Evolutionary conservation across 2,797 vertebrate genomes (phyloP).

Genomic region (Vultur gryphus): DNA sequence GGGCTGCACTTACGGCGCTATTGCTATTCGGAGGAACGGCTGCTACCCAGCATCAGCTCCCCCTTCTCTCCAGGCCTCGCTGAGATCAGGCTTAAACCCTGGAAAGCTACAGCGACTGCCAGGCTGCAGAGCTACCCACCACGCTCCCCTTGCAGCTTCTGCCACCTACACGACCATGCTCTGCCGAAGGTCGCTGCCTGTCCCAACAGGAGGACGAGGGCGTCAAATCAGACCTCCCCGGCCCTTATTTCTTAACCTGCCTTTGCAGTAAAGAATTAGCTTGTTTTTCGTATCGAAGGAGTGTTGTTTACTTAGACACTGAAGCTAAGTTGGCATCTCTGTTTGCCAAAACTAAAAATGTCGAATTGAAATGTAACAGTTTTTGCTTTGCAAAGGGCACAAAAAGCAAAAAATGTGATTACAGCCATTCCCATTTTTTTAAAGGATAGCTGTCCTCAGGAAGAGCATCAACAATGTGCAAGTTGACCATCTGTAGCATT

Average conservation of each 20-base stretch:
- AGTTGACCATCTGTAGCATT: background rate
- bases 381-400: background rate
- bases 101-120: background rate
- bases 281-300: fast-evolving
- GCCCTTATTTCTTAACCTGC: background rate
- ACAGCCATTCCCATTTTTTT: background rate
- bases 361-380: background rate
- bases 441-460: background rate
- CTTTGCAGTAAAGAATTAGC: background rate
- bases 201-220: background rate
- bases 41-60: background rate
- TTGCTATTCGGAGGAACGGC: background rate
- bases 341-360: background rate
- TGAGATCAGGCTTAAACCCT: background rate
- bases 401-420: background rate
- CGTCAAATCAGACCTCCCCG: background rate
- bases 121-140: background rate
- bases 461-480: background rate
- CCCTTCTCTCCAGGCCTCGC: background rate
- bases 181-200: background rate
- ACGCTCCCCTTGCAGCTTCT: background rate
- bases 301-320: background rate
- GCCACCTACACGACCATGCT: fast-evolving
- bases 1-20: fast-evolving
- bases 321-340: background rate